Evolutionary conservation across 2,888 invertebrate species (phyloP).

Genomic region (Panopea generosa): DNA sequence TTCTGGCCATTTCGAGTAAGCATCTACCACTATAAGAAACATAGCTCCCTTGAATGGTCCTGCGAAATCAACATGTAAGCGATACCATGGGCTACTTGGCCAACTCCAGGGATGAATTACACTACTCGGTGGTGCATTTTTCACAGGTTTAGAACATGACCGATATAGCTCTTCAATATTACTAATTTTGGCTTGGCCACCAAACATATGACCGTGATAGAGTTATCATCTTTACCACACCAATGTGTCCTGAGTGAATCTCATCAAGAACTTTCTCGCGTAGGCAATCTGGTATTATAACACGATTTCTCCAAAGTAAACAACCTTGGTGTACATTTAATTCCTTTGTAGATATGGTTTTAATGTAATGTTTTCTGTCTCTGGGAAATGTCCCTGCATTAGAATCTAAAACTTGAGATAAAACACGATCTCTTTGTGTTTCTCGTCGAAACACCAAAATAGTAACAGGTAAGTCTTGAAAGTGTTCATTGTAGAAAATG

Average conservation of each 20-base stretch:
- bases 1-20: constrained; percentile 85
- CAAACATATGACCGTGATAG: constrained; percentile 72
- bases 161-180: constrained; percentile 59
- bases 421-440: constrained; percentile 37
- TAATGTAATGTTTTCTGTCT: constrained; percentile 1
- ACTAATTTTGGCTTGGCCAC: constrained; percentile 67
- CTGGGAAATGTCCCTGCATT: constrained; percentile 13
- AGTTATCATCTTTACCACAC: constrained; percentile 71
- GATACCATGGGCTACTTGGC: constrained; percentile 77
- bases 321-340: neutral
- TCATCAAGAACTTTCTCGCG: too few relatives aligned
- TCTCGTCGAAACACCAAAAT: constrained; percentile 9
- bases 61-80: constrained; percentile 85
- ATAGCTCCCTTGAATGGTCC: constrained; percentile 74
- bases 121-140: constrained; percentile 57
- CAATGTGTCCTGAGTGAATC: constrained; percentile 72
- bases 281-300: constrained; percentile 35
- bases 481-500: constrained; percentile 47
- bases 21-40: constrained; percentile 83
- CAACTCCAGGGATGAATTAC: constrained; percentile 72
- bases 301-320: constrained; percentile 55
- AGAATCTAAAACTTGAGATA: constrained; percentile 49
- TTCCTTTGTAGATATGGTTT: neutral
- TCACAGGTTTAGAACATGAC: constrained; percentile 15
- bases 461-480: constrained; percentile 72